Percentiles rank a stretch among this genome's conserved stretches.
phyloP scores from a whole-genome alignment of 2,113 vertebrate species.

The Calidris pygmaea region DNA sequence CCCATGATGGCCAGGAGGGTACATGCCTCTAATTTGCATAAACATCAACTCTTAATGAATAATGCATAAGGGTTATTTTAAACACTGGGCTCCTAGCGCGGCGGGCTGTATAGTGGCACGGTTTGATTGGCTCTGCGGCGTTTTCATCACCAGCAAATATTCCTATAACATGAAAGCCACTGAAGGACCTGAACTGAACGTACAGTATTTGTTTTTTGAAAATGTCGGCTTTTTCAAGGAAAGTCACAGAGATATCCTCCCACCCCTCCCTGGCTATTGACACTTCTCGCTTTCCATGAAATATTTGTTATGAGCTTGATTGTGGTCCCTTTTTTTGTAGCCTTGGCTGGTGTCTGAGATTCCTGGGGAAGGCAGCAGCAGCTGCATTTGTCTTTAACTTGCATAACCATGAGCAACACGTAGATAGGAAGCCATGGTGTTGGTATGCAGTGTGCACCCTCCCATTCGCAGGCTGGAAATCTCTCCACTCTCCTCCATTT shows the following conservation, averaged over 20 bases:
- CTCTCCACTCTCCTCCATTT: neutral
- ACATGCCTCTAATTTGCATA: constrained; percentile 83
- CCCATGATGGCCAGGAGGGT: constrained; percentile 70
- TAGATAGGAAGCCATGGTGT: constrained; percentile 60
- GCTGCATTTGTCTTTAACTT: constrained; percentile 58
- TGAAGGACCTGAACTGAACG: constrained; percentile 49
- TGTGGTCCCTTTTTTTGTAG: neutral
- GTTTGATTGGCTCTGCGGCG: constrained; percentile 72
- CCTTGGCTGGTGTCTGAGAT: constrained; percentile 26
- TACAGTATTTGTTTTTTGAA: constrained; percentile 55
- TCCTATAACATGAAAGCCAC: constrained; percentile 68
- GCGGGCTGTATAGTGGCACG: constrained; percentile 38
- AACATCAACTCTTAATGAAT: constrained; percentile 86
- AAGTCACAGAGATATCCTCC: neutral
- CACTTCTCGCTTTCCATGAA: constrained; percentile 13
- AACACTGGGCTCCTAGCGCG: constrained; percentile 60
- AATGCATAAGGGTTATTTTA: constrained; percentile 87
- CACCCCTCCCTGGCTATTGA: neutral
- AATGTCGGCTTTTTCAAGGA: constrained; percentile 51
- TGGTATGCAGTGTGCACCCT: neutral
- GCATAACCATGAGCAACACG: constrained; percentile 68
- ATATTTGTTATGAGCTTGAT: constrained; percentile 21
- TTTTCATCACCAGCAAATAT: constrained; percentile 76
- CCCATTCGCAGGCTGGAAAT: neutral
- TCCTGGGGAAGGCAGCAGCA: constrained; percentile 57